phyloP scores from a whole-genome alignment of 92 coral and sea anemone genomes.

The Heteractis magnifica region DNA sequence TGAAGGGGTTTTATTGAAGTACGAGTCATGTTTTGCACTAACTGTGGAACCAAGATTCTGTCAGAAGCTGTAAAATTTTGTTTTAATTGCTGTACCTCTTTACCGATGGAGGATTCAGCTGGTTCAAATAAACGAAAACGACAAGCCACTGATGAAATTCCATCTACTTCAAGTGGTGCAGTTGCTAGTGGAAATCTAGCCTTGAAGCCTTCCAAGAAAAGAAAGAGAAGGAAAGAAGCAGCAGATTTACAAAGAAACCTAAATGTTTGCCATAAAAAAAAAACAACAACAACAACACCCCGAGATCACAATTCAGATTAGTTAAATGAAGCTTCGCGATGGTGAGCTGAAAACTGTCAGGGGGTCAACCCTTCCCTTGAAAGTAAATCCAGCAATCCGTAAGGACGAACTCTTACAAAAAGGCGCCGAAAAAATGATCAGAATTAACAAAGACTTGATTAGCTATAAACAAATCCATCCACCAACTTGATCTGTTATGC shows the following conservation, averaged over 20 bases:
- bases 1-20: not conserved
- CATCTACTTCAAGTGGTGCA: constrained; percentile 5
- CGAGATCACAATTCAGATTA: constrained; percentile 54
- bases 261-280: constrained; percentile 29
- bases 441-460: constrained; percentile 55
- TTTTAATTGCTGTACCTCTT: too few species aligned
- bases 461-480: too few species aligned
- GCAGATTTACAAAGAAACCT: constrained; percentile 22
- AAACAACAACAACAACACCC: not conserved
- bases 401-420: constrained; percentile 43
- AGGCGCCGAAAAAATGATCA: constrained; percentile 51
- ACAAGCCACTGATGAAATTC: not conserved
- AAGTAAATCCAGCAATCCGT: constrained; percentile 35
- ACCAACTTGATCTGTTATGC: too few species aligned
- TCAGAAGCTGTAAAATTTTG: too few species aligned
- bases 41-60: too few species aligned
- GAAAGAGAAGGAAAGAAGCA: constrained; percentile 49
- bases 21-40: constrained; percentile 8
- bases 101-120: too few species aligned
- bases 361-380: constrained; percentile 53
- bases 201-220: constrained; percentile 25
- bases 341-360: constrained; percentile 39
- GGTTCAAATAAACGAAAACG: not conserved
- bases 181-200: not conserved
- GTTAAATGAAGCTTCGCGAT: constrained; percentile 31